Evolutionary conservation across 2,797 vertebrate species (phyloP), one percentile per base, ranked within the genome.

Genomic region (Dipus sagitta): DNA sequence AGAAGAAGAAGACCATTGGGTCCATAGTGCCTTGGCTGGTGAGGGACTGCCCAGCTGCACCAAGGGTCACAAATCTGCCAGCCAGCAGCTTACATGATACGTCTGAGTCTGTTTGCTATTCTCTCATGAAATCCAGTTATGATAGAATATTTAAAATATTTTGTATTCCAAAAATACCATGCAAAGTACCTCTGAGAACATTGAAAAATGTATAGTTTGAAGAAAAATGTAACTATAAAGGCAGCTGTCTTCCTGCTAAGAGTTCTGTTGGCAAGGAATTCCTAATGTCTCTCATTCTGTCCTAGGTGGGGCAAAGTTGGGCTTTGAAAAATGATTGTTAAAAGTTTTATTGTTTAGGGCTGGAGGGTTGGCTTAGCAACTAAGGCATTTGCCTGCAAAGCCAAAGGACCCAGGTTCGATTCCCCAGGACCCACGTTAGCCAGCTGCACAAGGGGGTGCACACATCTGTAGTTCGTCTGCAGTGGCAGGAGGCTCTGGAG

Each of bases 211-310:
- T 96, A 90, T 96, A 91, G 97, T 98, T 97, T 98, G 96, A 91
- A 96, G 97, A 96, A 97, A 47, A 95, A 65, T 95, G 87, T 97
- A 97, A 97, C 97, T 98, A 91, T 90, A 97, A 96, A 98, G 98
- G 97, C 97, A 98, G 97, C 98, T 97, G 98, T 98, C 98, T 98
- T 98, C 98, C 98, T 98, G 96, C 5, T 94, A 95, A 98, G 98
- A 98, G 98, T 98, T 98, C 97, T 98, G 97, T 98, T 98, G 98
- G 98, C 98, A 98, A 98, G 98, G 97, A 97, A 97, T 97, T 98
- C 97, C 98, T 97, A 88, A 83, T 17, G 34, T 98, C 96, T 97
- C 96, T 97, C 97, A 95, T 95, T 98, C 95, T 98, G 96, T 98
- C 97, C 95, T 93, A 92, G 92, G 95, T 93, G 87, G 92, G 94